These are phyloP conservation scores for Benthosema pterotum DNA, from an alignment of 2,797 vertebrate genomes.

Conservation along the genomic window DNA sequence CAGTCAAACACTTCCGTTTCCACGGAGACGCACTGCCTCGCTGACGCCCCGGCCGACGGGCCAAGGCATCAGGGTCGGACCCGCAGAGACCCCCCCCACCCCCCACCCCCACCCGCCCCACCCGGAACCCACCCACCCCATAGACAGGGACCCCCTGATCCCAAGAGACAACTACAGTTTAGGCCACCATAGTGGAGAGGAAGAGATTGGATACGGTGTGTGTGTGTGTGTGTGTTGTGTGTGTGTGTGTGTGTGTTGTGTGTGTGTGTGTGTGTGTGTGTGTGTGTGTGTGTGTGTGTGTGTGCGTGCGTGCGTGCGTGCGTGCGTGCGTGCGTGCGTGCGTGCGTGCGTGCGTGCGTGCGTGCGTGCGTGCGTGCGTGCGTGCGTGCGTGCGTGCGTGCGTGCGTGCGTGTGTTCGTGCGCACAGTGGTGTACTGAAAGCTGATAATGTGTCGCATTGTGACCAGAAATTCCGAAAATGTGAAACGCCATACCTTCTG, in stretches of 20 bases:
- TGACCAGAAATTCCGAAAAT: too few species aligned
- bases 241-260: conserved; percentile 8
- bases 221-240: conserved; percentile 29
- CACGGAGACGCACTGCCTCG: conserved; percentile 59
- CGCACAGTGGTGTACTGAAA: too few species aligned
- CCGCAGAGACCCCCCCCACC: conserved; percentile 55
- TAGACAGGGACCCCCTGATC: conserved; percentile 63
- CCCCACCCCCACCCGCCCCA: conserved; percentile 56
- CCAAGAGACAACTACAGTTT: conserved; percentile 49
- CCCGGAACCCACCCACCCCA: conserved; percentile 46
- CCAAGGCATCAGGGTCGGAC: conserved; percentile 62
- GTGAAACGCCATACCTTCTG: too few species aligned
- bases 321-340: conserved; percentile 7
- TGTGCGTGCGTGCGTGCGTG: neutral
- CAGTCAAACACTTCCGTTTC: conserved; percentile 66
- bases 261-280: neutral
- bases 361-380: conserved; percentile 13
- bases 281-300: conserved; percentile 15
- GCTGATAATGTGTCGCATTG: too few species aligned
- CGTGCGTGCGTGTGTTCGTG: conserved; percentile 4
- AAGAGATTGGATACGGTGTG: conserved; percentile 11
- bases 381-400: neutral
- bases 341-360: neutral
- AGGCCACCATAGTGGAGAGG: conserved; percentile 29
- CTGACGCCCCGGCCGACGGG: conserved; percentile 37